These are phyloP conservation scores for Pachypanchax playfairii DNA, from an alignment of 2,113 vertebrate species.

Conservation along the genomic window DNA sequence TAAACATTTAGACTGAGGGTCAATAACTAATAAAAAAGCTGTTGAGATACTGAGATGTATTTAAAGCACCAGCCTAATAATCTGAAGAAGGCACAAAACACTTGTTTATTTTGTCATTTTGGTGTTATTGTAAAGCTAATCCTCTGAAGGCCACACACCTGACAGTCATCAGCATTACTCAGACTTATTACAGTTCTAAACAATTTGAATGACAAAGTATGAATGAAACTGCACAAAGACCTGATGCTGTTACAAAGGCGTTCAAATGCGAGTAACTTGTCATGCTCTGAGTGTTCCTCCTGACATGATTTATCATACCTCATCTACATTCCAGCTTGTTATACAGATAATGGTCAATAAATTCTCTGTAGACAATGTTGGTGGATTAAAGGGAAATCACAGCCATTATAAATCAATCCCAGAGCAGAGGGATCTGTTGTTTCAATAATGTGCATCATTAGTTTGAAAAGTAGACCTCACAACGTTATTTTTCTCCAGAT, in stretches of 20 bases:
- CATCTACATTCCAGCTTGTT: slow-evolving; percentile 71
- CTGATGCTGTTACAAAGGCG: slow-evolving; percentile 55
- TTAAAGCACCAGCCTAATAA: background rate
- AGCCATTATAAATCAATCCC: slow-evolving; percentile 68
- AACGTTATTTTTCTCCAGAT: slow-evolving; percentile 21
- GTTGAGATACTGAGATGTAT: background rate
- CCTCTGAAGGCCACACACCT: slow-evolving; percentile 34
- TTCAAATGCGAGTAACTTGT: slow-evolving; percentile 55
- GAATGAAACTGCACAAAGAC: slow-evolving; percentile 53
- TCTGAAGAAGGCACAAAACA: slow-evolving; percentile 12
- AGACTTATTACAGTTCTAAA: slow-evolving; percentile 32
- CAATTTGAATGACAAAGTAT: slow-evolving; percentile 57
- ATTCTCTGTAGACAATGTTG: slow-evolving; percentile 71
- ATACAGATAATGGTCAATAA: slow-evolving; percentile 72
- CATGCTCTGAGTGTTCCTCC: slow-evolving; percentile 64
- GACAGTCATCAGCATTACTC: slow-evolving; percentile 32
- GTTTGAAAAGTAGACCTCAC: slow-evolving; percentile 44
- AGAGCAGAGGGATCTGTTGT: slow-evolving; percentile 64
- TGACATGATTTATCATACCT: slow-evolving; percentile 70
- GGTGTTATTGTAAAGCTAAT: slow-evolving; percentile 46
- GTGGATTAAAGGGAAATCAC: slow-evolving; percentile 73
- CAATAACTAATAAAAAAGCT: background rate
- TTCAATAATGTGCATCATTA: slow-evolving; percentile 69
- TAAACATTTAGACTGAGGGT: too few relatives aligned
- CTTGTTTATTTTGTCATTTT: slow-evolving; percentile 39